Base-by-base conservation (phyloP, 2,797 vertebrate species). In the Hemitrygon akajei region DNA sequence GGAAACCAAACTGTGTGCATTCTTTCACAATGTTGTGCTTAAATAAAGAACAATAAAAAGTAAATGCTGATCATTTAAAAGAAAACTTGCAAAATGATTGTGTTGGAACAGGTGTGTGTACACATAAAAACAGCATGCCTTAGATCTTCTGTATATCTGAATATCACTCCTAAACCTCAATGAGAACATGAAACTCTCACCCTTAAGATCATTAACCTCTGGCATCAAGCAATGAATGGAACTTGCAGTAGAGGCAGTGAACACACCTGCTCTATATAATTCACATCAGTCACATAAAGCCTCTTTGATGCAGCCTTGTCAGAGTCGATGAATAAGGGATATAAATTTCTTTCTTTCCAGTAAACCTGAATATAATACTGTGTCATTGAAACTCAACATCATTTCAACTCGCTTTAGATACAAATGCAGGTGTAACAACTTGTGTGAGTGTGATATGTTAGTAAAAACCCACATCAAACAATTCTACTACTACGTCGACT, bases 191-290 rank as follows among this genome's bases (percentile, higher is more conserved):
- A 93, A 93, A 89, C 60, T 69, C 63, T 89, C 37, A 89, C 63
- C 30, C 25, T 93, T 40, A 27, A 56, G 27, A 93, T 93, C 16
- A 22, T 40, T 93, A 71, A 93, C 73, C 91, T 93, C 91, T 93
- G 69, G 40, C 91, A 47, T 20, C 3, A 16, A 75, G 66, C 63
- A 91, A 2, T 47, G 91, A 75, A 76, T 75, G 56, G 27, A 37
- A 25, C 91, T 69, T 91, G 89, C n/a, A 56, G 71, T 30, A n/a
- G 73, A 47, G 71, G 40, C 37, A 75, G 47, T 56, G 47, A 76
- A 58, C 93, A 94, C 95, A 95, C 95, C 95, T 96, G 95, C 94
- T 94, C 94, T 86, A 0, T 94, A 63, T 94, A 95, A 95, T 94
- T 95, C 94, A 95, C 94, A 94, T 94, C 93, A 79, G 0, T 60